Percentiles rank a stretch among this genome's conserved stretches.
These are phyloP conservation scores for Cyrtorhinus lividipennis DNA, from an alignment of 1,140 invertebrate genomes.

Conservation along the genomic window DNA sequence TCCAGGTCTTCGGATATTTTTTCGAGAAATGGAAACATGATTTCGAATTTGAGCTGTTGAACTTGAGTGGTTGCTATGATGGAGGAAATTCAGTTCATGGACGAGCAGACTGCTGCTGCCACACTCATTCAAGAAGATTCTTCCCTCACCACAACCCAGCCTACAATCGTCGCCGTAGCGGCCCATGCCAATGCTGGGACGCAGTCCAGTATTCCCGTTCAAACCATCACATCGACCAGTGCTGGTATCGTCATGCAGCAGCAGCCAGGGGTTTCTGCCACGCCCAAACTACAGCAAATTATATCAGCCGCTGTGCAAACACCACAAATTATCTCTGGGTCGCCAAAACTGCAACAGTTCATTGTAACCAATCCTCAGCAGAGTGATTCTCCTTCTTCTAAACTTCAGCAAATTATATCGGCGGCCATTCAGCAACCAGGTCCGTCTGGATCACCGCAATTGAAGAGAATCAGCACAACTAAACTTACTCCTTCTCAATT, in stretches of 20 bases:
- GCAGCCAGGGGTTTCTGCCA: neutral
- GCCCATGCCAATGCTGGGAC: no score
- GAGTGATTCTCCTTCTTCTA: neutral
- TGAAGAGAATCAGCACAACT: neutral
- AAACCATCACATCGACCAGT: neutral
- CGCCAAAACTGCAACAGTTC: neutral
- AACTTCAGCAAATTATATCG: neutral
- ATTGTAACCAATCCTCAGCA: neutral
- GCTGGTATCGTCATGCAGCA: neutral
- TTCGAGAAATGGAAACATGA: no score
- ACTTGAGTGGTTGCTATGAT: no score
- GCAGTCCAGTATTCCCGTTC: no score
- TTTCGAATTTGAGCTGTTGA: no score
- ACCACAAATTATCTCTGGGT: neutral
- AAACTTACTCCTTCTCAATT: neutral
- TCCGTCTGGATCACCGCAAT: neutral
- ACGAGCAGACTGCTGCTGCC: no score
- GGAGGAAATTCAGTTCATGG: no score
- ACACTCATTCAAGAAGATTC: no score
- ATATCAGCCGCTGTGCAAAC: neutral
- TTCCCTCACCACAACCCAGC: no score
- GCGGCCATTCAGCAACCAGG: neutral
- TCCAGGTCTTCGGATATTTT: no score
- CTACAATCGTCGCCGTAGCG: no score
- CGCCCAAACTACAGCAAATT: constrained; percentile 1